Conservation (phyloP, 2,797 vertebrate genomes). For the Phalloptychus januarius region DNA sequence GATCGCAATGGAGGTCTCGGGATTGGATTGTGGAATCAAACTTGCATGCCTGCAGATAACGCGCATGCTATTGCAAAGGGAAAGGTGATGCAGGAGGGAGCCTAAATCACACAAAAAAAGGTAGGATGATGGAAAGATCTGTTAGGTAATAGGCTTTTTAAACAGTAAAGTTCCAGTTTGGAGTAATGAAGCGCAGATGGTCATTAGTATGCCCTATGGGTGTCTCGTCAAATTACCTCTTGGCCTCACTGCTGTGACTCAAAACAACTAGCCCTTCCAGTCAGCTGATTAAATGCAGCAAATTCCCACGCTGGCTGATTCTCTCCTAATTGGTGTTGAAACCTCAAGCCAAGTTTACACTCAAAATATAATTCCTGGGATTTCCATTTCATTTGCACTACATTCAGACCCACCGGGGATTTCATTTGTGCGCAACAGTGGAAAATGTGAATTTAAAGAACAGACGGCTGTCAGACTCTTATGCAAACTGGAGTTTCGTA, state of each 20-base stretch:
- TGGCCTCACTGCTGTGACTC: conserved; percentile 52
- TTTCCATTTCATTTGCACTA: conserved; percentile 33
- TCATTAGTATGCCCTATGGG: conserved; percentile 72
- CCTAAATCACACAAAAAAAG: conserved; percentile 40
- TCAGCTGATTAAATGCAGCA: conserved; percentile 68
- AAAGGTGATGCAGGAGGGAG: conserved; percentile 26
- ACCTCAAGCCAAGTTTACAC: conserved; percentile 47
- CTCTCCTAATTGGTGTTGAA: conserved; percentile 56
- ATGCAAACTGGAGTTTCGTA: conserved; percentile 30
- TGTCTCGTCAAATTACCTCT: conserved; percentile 72
- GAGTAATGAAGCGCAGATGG: conserved; percentile 56
- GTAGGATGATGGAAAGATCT: conserved; percentile 46
- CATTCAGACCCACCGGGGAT: conserved; percentile 42
- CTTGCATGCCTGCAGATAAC: conserved; percentile 48
- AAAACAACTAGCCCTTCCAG: conserved; percentile 66
- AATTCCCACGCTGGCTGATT: conserved; percentile 49
- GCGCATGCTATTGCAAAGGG: conserved; percentile 38
- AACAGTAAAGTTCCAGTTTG: conserved; percentile 33
- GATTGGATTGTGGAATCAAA: conserved; percentile 46
- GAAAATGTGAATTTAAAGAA: conserved; percentile 36
- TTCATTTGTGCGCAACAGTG: conserved; percentile 35
- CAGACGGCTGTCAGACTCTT: conserved; percentile 32
- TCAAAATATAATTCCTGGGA: conserved; percentile 42
- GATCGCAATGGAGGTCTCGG: conserved; percentile 43
- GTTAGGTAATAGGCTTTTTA: conserved; percentile 53